These are phyloP conservation scores for Athalia rosae DNA, from an alignment of 2,888 invertebrate genomes.

Conservation along the genomic window DNA sequence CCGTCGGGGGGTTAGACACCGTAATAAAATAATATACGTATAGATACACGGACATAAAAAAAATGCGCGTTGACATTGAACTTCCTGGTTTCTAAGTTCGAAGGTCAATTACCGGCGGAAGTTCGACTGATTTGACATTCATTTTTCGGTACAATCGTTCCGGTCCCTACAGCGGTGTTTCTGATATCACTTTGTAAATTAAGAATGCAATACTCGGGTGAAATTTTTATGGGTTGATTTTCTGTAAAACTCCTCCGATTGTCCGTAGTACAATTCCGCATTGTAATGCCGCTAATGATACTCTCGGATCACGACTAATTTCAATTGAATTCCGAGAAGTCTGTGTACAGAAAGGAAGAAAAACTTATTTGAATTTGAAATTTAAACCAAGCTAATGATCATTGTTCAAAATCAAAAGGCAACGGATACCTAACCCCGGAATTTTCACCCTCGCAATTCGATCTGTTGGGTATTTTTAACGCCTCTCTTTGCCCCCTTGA, in stretches of 20 bases:
- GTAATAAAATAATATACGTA: no score
- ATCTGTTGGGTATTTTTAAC: neutral
- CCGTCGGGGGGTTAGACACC: no score
- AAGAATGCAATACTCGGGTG: no score
- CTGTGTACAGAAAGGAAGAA: neutral
- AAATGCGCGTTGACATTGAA: no score
- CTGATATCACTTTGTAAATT: no score
- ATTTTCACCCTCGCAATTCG: neutral
- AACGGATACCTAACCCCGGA: conserved; percentile 8
- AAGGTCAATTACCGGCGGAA: no score
- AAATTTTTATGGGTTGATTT: no score
- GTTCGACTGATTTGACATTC: no score
- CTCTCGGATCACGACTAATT: neutral
- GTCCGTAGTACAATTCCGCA: neutral
- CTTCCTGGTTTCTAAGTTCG: no score
- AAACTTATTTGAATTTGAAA: neutral
- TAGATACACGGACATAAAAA: no score
- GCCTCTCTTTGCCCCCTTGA: conserved; percentile 29
- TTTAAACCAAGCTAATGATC: neutral
- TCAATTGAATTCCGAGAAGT: neutral
- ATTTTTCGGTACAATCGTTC: no score
- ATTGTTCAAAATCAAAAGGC: conserved; percentile 16
- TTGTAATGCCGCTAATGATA: neutral
- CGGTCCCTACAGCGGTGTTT: no score
- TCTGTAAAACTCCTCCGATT: neutral